Conservation (phyloP, 2,113 vertebrate genomes). For the Lampris megalopsis region DNA sequence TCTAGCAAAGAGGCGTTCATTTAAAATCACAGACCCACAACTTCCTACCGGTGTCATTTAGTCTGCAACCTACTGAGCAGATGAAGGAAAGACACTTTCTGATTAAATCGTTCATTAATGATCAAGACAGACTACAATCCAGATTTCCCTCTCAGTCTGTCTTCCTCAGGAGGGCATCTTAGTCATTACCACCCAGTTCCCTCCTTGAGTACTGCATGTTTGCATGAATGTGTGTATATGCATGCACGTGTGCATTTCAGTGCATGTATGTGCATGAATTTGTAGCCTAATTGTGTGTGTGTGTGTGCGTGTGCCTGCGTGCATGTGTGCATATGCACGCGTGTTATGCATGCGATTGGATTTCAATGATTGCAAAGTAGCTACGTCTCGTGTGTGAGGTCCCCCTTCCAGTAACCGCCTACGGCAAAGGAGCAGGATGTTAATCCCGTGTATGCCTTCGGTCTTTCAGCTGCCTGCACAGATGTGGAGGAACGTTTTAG, state of each 20-base stretch:
- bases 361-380: slow-evolving; percentile 36
- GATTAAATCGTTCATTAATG: slow-evolving; percentile 48
- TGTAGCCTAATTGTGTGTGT: slow-evolving; percentile 12
- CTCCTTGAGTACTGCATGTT: background rate
- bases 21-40: slow-evolving; percentile 18
- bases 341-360: slow-evolving; percentile 31
- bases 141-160: slow-evolving; percentile 16
- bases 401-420: slow-evolving; percentile 74
- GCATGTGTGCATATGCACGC: slow-evolving; percentile 19
- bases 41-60: slow-evolving; percentile 38
- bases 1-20: slow-evolving; percentile 51
- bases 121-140: slow-evolving; percentile 34
- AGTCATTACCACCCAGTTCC: slow-evolving; percentile 5
- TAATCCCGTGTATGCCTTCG: slow-evolving; percentile 80
- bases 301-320: slow-evolving; percentile 17
- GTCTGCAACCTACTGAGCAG: slow-evolving; percentile 56
- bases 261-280: slow-evolving; percentile 12
- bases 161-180: slow-evolving; percentile 5
- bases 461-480: slow-evolving; percentile 77
- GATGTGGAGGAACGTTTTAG: slow-evolving; percentile 82
- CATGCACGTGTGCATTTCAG: background rate
- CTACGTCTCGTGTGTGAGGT: slow-evolving; percentile 47
- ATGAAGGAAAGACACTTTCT: slow-evolving; percentile 41
- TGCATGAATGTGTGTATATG: slow-evolving; percentile 11
- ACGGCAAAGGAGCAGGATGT: slow-evolving; percentile 74